These are phyloP conservation scores for Notarius lentiginosus DNA, from an alignment of 2,113 vertebrate species.

Conservation along the genomic window DNA sequence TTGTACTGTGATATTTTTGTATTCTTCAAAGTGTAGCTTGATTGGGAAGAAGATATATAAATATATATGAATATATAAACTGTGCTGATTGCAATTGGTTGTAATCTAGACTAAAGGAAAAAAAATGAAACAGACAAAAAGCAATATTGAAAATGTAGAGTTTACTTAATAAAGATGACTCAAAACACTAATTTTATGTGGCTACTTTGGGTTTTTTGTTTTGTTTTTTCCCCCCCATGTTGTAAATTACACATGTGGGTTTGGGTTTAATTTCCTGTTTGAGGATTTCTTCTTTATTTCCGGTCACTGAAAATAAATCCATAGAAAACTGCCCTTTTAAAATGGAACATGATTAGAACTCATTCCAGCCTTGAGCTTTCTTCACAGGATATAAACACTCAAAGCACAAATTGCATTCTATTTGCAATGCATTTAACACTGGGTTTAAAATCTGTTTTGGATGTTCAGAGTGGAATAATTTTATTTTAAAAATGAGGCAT, in stretches of 20 bases:
- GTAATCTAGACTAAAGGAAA: conserved; percentile 70
- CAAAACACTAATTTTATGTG: conserved; percentile 58
- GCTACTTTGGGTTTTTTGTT: background rate
- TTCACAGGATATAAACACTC: background rate
- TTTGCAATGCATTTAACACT: background rate
- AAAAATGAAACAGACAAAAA: conserved; percentile 60
- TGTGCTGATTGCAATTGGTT: conserved; percentile 71
- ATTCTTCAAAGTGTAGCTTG: conserved; percentile 77
- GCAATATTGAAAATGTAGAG: conserved; percentile 77
- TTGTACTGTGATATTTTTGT: conserved; percentile 83
- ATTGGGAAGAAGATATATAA: conserved; percentile 60
- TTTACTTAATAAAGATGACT: conserved; percentile 79
- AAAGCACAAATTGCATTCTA: background rate
- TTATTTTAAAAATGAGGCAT: background rate
- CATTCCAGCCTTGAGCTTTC: background rate
- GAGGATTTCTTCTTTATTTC: background rate
- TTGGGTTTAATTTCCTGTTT: background rate
- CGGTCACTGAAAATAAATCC: background rate
- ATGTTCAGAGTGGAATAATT: background rate
- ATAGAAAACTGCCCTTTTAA: background rate
- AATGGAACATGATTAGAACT: background rate
- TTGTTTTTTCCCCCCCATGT: background rate
- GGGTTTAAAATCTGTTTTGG: background rate
- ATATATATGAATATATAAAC: conserved; percentile 58
- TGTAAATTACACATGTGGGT: background rate